These are phyloP conservation scores for Actenoides hombroni DNA, from an alignment of 2,113 vertebrate species.

Conservation along the genomic window DNA sequence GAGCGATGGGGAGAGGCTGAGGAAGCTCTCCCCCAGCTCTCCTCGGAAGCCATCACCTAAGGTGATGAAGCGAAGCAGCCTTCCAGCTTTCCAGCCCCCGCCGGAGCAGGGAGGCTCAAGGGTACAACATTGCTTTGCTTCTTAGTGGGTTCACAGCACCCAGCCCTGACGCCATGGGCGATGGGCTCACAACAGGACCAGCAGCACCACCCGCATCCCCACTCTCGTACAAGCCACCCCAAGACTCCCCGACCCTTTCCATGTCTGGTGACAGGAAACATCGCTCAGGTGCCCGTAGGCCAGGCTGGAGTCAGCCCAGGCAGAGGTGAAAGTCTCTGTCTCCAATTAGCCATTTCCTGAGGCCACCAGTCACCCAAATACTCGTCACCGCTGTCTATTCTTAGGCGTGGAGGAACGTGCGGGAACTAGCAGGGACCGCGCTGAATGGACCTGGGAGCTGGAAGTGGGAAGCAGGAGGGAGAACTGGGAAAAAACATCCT, in stretches of 20 bases:
- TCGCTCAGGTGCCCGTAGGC: background rate
- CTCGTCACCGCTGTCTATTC: background rate
- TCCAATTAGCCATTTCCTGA: conserved; percentile 51
- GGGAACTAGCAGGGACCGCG: background rate
- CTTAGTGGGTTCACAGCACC: accelerated
- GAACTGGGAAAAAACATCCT: background rate
- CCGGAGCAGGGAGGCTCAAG: background rate
- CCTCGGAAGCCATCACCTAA: accelerated
- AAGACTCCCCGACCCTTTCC: background rate
- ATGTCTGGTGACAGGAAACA: background rate
- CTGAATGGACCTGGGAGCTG: background rate
- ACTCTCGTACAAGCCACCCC: accelerated
- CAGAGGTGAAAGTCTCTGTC: conserved; percentile 45
- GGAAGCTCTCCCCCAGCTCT: background rate
- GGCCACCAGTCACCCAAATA: conserved; percentile 32
- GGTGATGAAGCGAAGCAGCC: background rate
- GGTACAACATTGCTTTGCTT: background rate
- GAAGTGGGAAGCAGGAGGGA: background rate
- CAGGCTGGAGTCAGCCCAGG: conserved; percentile 4
- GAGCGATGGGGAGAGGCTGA: background rate
- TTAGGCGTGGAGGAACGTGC: background rate
- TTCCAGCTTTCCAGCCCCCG: background rate
- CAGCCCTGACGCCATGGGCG: accelerated
- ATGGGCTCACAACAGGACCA: background rate
- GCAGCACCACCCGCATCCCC: background rate